Conservation (phyloP, 2,113 vertebrate genomes). For the Camarhynchus parvulus region DNA sequence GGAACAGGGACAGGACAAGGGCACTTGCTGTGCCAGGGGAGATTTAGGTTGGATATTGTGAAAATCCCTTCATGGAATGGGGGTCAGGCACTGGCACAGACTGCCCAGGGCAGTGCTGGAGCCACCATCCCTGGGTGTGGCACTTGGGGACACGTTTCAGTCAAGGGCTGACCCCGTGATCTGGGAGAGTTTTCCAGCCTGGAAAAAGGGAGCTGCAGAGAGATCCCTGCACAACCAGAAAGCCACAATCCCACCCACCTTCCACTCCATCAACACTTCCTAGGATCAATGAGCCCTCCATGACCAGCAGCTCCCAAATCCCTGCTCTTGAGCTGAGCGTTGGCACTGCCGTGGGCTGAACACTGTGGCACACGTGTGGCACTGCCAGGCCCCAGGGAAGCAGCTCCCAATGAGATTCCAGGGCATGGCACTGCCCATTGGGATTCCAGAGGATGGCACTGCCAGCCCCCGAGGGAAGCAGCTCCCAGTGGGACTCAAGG, state of each 20-base stretch:
- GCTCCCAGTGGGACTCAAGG: no score
- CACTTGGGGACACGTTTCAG: rapidly evolving
- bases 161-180: no score
- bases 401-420: not conserved
- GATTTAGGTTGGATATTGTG: not conserved
- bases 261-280: not conserved
- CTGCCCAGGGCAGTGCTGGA: not conserved
- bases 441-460: no score
- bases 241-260: not conserved
- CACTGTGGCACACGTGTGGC: not conserved
- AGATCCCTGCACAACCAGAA: not conserved
- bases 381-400: not conserved
- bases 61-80: not conserved
- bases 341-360: not conserved
- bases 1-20: not conserved
- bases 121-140: not conserved
- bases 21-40: not conserved
- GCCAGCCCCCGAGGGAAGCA: no score
- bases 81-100: not conserved
- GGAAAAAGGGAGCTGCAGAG: not conserved
- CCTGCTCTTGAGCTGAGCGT: rapidly evolving
- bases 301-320: rapidly evolving
- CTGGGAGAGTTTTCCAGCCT: not conserved
- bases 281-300: rapidly evolving
- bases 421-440: no score